Evolutionary conservation across 2,113 vertebrate species (phyloP).

Genomic region (Dasyornis broadbenti): DNA sequence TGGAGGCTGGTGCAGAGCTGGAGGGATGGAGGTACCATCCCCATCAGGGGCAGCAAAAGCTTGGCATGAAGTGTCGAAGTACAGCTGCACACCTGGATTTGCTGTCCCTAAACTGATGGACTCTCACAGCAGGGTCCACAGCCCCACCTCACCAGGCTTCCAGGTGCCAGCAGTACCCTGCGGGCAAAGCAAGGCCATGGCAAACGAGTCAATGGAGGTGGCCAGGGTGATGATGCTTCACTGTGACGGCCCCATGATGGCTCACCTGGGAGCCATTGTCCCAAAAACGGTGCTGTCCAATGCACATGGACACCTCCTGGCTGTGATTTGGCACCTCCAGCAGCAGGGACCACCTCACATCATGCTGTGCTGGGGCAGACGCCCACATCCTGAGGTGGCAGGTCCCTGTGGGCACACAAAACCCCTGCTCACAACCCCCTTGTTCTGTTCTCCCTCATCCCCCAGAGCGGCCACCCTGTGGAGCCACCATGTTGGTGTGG

Average conservation of each 20-base stretch:
- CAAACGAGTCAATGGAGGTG: fast-evolving
- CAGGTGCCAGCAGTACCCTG: neutral
- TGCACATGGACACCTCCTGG: neutral
- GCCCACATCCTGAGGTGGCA: neutral
- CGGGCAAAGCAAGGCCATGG: neutral
- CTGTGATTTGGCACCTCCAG: neutral
- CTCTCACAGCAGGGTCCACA: too few relatives aligned
- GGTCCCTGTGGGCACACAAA: neutral
- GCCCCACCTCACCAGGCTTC: too few relatives aligned
- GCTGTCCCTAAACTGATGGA: too few relatives aligned
- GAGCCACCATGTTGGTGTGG: too few relatives aligned
- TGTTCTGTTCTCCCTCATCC: fast-evolving
- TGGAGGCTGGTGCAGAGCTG: neutral
- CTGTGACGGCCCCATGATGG: too few relatives aligned
- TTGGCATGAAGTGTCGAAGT: fast-evolving
- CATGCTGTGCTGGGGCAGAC: neutral
- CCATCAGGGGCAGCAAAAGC: neutral
- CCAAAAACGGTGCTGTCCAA: fast-evolving
- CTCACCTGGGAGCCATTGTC: neutral
- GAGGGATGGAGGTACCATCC: neutral
- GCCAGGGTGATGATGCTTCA: too few relatives aligned
- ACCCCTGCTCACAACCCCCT: fast-evolving
- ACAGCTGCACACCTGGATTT: neutral
- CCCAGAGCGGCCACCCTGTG: fast-evolving
- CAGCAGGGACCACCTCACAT: fast-evolving